Evolutionary conservation across 2,797 vertebrate species (phyloP).

Genomic region (Eulemur albifrons): DNA sequence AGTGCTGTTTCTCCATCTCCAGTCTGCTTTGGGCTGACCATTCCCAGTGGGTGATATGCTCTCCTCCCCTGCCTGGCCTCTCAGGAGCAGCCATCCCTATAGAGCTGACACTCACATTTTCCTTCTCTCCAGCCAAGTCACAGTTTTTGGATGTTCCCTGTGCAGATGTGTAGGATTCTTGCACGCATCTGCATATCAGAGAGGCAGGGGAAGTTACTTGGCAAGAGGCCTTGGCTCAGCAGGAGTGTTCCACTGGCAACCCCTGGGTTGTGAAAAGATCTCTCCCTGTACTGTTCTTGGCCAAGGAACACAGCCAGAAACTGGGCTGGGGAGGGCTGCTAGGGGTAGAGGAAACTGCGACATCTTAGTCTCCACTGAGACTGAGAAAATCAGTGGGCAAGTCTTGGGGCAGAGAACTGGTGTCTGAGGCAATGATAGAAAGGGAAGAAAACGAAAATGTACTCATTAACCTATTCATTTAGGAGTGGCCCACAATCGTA

Average conservation of each 20-base stretch:
- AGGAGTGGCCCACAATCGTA: background rate
- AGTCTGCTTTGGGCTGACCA: background rate
- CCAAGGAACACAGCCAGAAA: conserved; percentile 8
- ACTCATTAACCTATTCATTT: background rate
- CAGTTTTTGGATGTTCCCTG: conserved; percentile 52
- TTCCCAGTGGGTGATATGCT: background rate
- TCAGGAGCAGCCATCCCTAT: conserved; percentile 18
- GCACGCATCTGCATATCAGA: conserved; percentile 76
- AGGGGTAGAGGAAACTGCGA: background rate
- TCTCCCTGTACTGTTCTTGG: conserved; percentile 44
- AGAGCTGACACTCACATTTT: conserved; percentile 69
- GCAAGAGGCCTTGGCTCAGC: conserved; percentile 61
- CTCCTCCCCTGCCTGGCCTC: conserved; percentile 44
- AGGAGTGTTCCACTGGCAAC: conserved; percentile 53
- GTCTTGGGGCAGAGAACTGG: background rate
- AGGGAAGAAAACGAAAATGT: conserved; percentile 6
- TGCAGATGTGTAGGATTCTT: conserved; percentile 69
- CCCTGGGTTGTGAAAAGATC: conserved; percentile 34
- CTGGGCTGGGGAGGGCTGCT: background rate
- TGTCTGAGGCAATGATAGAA: background rate
- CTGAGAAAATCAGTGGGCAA: background rate
- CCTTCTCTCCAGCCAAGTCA: conserved; percentile 71
- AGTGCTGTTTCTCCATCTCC: background rate
- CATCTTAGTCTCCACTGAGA: background rate
- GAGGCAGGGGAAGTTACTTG: conserved; percentile 38